A percentile compares a stretch with the other conserved stretches of the same genome.
phyloP scores from a whole-genome alignment of 2,797 vertebrate species.

The Notolabrus celidotus region DNA sequence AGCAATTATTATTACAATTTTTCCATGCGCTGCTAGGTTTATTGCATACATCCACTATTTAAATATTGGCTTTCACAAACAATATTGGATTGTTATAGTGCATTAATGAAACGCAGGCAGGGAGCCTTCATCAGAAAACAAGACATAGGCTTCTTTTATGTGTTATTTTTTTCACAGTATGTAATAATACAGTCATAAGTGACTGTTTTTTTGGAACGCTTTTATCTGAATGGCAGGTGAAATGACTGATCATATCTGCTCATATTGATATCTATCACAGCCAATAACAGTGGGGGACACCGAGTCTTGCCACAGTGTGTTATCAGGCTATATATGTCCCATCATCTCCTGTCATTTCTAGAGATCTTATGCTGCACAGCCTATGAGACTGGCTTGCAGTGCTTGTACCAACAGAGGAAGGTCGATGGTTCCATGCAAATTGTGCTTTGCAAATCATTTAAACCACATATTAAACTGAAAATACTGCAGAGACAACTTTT shows the following conservation, averaged over 20 bases:
- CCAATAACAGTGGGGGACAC: constrained; percentile 40
- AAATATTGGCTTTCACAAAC: constrained; percentile 64
- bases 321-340: constrained; percentile 23
- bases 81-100: constrained; percentile 48
- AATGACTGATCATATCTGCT: constrained; percentile 66
- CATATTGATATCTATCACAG: constrained; percentile 52
- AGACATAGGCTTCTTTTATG: constrained; percentile 15
- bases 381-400: not conserved
- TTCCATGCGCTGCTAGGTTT: constrained; percentile 47
- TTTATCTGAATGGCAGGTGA: constrained; percentile 48
- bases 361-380: constrained; percentile 2
- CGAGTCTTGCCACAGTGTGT: constrained; percentile 28
- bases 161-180: not conserved
- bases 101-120: constrained; percentile 44
- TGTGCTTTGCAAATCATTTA: not conserved
- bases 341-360: constrained; percentile 44
- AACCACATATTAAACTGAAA: no score
- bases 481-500: no score
- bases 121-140: constrained; percentile 28
- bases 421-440: constrained; percentile 23
- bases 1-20: constrained; percentile 66
- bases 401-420: constrained; percentile 4
- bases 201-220: constrained; percentile 29
- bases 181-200: constrained; percentile 48
- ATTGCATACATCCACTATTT: constrained; percentile 54